These are phyloP conservation scores for Zaprionus africanus DNA, from an alignment of 1,140 invertebrate genomes.

Conservation along the genomic window DNA sequence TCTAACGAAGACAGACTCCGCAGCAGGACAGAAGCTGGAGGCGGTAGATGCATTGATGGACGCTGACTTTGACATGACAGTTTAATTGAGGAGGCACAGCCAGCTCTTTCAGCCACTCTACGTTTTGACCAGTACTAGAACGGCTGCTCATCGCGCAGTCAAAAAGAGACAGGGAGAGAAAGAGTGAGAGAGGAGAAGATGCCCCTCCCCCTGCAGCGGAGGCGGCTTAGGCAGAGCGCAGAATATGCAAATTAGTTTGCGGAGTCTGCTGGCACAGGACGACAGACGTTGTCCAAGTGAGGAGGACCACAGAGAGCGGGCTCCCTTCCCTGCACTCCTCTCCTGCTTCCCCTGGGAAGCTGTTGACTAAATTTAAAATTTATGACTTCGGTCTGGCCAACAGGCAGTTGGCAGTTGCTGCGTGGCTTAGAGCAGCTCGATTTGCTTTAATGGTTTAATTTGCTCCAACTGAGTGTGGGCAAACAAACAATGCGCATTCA, in stretches of 20 bases:
- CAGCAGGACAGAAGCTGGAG: not conserved
- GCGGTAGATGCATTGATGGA: conserved; percentile 54
- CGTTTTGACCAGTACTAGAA: conserved; percentile 2
- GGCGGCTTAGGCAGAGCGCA: conserved; percentile 14
- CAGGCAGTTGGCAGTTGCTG: conserved; percentile 16
- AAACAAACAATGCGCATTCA: conserved; percentile 26
- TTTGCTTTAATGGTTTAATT: conserved; percentile 51
- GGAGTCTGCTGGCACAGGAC: conserved; percentile 24
- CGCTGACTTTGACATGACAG: conserved; percentile 77
- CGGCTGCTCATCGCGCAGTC: conserved; percentile 2
- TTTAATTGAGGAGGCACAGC: conserved; percentile 68
- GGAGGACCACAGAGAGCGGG: too few relatives aligned
- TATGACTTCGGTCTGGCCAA: conserved; percentile 58
- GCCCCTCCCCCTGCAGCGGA: not conserved
- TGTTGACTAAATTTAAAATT: conserved; percentile 69
- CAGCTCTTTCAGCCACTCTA: conserved; percentile 4
- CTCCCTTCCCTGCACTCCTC: not conserved
- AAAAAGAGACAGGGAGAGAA: not conserved
- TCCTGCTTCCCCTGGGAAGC: conserved; percentile 2
- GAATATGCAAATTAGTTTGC: conserved; percentile 75
- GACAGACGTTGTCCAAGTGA: conserved; percentile 17
- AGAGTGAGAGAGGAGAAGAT: not conserved
- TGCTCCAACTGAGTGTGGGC: conserved; percentile 22
- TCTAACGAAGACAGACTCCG: conserved; percentile 28
- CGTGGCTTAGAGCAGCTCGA: conserved; percentile 39